Conservation (phyloP, 2,797 vertebrate species). For the Pagetopsis macropterus region DNA sequence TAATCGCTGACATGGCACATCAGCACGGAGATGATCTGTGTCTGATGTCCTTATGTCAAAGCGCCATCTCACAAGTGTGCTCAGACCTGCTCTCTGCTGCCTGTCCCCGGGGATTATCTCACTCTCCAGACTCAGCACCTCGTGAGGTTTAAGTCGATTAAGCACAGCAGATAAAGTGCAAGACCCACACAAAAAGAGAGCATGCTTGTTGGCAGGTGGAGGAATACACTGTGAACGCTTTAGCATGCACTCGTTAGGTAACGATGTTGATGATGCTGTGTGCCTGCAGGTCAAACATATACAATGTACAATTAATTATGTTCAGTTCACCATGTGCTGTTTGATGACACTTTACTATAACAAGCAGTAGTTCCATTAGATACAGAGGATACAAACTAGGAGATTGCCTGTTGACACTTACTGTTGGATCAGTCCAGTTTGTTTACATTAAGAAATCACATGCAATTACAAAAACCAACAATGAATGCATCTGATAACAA, state of each 20-base stretch:
- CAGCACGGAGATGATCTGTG: conserved; percentile 42
- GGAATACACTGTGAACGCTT: background rate
- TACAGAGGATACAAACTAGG: background rate
- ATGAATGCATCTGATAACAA: too few species aligned
- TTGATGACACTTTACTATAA: background rate
- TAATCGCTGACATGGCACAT: conserved; percentile 41
- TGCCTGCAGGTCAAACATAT: background rate
- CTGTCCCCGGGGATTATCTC: conserved; percentile 32
- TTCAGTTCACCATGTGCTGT: background rate
- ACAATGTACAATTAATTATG: background rate
- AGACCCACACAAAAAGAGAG: background rate
- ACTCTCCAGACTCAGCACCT: conserved; percentile 1
- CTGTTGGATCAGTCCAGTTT: too few species aligned
- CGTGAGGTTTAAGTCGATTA: conserved; percentile 38
- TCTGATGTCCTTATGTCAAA: conserved; percentile 51
- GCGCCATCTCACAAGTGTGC: conserved; percentile 28
- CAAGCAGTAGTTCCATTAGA: background rate
- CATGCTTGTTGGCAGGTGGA: background rate
- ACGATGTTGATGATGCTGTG: background rate
- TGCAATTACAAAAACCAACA: background rate
- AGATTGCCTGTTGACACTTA: too few species aligned
- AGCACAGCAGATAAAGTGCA: conserved; percentile 7
- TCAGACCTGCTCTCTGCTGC: conserved; percentile 19
- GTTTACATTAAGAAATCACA: background rate
- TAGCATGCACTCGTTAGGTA: background rate